Percentiles rank a stretch among this genome's conserved stretches.
Evolutionary conservation across 2,113 vertebrate genomes (phyloP).

Genomic region (Crotophaga sulcirostris): DNA sequence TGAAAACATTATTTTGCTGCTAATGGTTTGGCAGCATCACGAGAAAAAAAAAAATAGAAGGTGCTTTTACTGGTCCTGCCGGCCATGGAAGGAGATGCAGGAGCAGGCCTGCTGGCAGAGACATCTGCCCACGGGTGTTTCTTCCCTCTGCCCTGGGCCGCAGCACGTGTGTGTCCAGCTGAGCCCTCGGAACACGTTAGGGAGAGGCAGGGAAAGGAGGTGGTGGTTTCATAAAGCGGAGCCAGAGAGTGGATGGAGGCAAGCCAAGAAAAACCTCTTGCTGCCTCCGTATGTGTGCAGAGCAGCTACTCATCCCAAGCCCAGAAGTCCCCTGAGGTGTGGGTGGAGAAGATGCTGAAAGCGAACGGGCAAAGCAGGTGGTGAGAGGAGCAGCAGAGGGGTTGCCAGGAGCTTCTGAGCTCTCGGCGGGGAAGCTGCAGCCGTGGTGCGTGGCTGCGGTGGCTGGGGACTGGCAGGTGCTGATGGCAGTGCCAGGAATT

Average conservation of each 20-base stretch:
- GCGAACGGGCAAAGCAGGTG: fast-evolving
- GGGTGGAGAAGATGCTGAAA: background rate
- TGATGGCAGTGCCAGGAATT: background rate
- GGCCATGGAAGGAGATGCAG: background rate
- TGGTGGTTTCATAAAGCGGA: background rate
- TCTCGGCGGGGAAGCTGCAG: background rate
- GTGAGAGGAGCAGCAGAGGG: background rate
- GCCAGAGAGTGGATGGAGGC: background rate
- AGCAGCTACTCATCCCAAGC: background rate
- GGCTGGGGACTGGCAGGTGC: background rate
- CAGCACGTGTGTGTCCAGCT: background rate
- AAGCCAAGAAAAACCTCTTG: background rate
- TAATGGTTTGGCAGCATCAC: background rate
- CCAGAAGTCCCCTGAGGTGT: background rate
- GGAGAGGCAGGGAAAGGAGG: background rate
- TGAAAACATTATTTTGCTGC: background rate
- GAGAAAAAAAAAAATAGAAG: background rate
- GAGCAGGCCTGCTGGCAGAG: background rate
- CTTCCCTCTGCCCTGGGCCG: background rate
- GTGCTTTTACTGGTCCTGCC: background rate
- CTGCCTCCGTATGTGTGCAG: fast-evolving
- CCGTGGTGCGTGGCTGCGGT: background rate
- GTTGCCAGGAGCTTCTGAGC: background rate
- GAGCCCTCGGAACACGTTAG: fast-evolving
- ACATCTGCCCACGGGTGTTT: background rate